Base-by-base conservation (phyloP, 2,113 vertebrate genomes). In the Aegypius monachus region DNA sequence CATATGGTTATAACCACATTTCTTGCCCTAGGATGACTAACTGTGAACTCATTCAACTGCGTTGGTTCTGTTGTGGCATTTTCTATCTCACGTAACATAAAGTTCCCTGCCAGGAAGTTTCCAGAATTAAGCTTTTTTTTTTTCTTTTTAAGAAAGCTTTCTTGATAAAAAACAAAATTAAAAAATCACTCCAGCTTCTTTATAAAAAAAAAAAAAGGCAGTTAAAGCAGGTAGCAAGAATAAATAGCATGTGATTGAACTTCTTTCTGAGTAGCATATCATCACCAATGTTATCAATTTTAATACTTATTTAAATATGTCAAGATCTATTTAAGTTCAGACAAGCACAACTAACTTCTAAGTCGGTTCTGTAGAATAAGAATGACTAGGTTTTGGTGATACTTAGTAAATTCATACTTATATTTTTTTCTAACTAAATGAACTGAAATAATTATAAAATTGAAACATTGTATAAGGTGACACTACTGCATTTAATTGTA, bases 381-480 rank as follows among this genome's bases (percentile, higher is more conserved):
- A 97, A 97, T 98, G 97, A 98, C 96, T 97, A 62, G 96, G 97
- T 98, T 98, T 97, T 36, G 81, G 96, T 97, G 97, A 98, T 98
- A 97, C 98, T 97, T 94, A 95, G 97, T 96, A 98, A 98, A 98
- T 98, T 97, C 97, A 93, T 97, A 95, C 98, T 98, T 98, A 85
- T 88, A 86, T 97, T 98, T 98, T 98, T 98, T 98, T 96, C 97
- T 96, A 96, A 97, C 92, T 94, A 98, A 98, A 98, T 98, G 98
- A 98, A 98, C 98, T 98, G 98, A 98, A 98, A 98, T 98, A 98
- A 98, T 98, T 98, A 97, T 92, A 97, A 98, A 98, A 98, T 98
- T 98, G 98, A 98, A 98, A 97, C 97, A 95, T 97, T 98, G 97
- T 98, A 97, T 97, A 98, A 98, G 98, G 97, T 98, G 98, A 98